Base-by-base conservation (phyloP, 2,113 vertebrate species). In the Myrmecobius fasciatus region DNA sequence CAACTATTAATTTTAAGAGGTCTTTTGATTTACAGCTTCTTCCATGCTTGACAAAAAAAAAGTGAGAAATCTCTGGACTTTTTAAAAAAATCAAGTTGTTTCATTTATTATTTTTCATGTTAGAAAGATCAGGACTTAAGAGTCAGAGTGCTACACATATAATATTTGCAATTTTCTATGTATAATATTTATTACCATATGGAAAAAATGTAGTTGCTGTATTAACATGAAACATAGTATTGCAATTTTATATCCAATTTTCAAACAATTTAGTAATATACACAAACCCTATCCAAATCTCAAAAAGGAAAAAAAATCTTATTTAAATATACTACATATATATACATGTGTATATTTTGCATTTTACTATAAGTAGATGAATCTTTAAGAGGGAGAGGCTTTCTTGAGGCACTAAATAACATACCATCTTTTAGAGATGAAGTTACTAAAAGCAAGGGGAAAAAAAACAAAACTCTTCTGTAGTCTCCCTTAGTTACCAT, bases 401-500 rank as follows among this genome's bases (percentile, higher is more conserved):
- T 88, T 92, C 52, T 12, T 91, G 89, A 67, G 31, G 0, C 0
- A 12, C 1, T n/a, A 91, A 94, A 25, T 52, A 89, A 53, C 0
- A 0, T 22, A 95, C 49, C 60, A 53, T 14, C 95, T 96, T 95
- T 93, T 94, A 67, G 60, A 0, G 36, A 67, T 93, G 92, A 95
- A 97, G 83, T 96, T 96, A 89, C 95, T 91, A 54, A 95, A 98
- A 97, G 95, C 53, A 91, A 94, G 67, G 20, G 20, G 14, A 24
- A 48, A 95, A 93, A 89, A 89, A 97, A n/a, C n/a, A n/a, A 94
- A 94, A 96, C 43, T 53, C 53, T 60, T 97, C 92, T 93, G 3
- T 94, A 47, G 75, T 98, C 92, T 97, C 94, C 97, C 96, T 97
- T 96, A 96, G 97, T 95, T 98, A 96, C 96, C 90, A 95, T 97